Base-by-base conservation (phyloP, 2,797 vertebrate species). In the Stomatorhinus walkeri region DNA sequence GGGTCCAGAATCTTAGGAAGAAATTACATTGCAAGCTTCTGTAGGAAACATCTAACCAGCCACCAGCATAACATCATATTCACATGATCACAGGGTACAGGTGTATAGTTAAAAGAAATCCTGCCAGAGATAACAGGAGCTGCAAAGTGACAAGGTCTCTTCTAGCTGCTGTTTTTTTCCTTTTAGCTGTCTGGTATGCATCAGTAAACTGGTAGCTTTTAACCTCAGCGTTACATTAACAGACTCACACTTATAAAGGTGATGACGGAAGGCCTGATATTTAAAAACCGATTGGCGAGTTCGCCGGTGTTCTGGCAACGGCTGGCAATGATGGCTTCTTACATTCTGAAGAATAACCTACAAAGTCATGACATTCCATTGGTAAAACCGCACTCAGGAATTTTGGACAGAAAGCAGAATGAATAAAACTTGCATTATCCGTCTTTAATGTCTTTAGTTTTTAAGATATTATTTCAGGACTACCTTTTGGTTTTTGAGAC, bases 191-290 rank as follows among this genome's bases (percentile, higher is more conserved):
- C 24, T 68, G 61, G 24, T 68, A 61, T 8, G 8, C 22, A 61
- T 61, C 22, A 22, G 59, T 24, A 61, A 16, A 40, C 24, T 56
- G 28, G 40, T 40, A 14, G 48, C 48, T 81, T 54, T 32, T 81
- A 88, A 88, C 68, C 49, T 56, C 32, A 43, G 43, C 36, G 43
- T 6, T 52, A 24, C 87, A 54, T 88, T 81, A 88, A 46, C 32
- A 81, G 24, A 10, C 56, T 61, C 56, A 12, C 2, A 79, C 36
- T 14, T 79, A 79, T 40, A 79, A 14, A 76, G 32, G 28, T 43
- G 10, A 4, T 79, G 72, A 32, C 40, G 16, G 72, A 40, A 79
- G 36, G 16, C 32, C 4, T 76, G 68, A 76, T 40, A 61, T 61
- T 8, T 61, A 24, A 24, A 61, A 22, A 24, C 24, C 22, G 22